Evolutionary conservation across 2,797 vertebrate genomes (phyloP).

Genomic region (Rhinichthys osculus): DNA sequence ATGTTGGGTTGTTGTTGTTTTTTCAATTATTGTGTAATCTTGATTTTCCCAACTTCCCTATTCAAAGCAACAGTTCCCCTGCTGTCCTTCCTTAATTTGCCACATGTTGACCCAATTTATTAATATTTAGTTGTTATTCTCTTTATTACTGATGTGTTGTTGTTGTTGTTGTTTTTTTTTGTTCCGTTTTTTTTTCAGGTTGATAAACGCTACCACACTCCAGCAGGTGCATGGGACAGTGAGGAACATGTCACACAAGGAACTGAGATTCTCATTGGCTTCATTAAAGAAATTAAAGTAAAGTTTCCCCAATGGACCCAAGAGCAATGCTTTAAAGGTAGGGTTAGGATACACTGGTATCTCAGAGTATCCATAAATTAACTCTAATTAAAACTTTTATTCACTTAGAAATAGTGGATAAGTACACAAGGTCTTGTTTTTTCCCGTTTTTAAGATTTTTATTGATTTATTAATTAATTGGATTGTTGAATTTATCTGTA

Average conservation of each 20-base stretch:
- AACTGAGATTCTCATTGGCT: conserved; percentile 56
- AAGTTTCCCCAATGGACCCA: conserved; percentile 65
- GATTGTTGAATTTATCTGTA: neutral
- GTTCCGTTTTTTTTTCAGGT: conserved; percentile 49
- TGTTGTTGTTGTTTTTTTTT: no score
- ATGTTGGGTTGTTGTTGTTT: neutral
- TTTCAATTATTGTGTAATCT: neutral
- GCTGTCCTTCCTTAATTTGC: neutral
- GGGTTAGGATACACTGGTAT: neutral
- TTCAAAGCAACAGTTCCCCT: neutral
- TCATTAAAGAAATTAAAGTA: conserved; percentile 45
- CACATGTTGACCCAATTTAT: neutral
- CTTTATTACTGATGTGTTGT: neutral
- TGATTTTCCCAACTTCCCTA: neutral
- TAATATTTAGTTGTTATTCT: neutral
- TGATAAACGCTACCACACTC: conserved; percentile 61
- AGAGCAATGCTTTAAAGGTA: conserved; percentile 68
- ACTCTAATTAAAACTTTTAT: neutral
- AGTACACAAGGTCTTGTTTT: neutral
- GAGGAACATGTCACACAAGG: conserved; percentile 60
- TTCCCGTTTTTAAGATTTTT: neutral
- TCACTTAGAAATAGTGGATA: neutral
- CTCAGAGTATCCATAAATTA: neutral
- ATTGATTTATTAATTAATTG: neutral
- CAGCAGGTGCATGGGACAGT: conserved; percentile 61